Evolutionary conservation across 2,797 vertebrate genomes (phyloP).

Genomic region (Peromyscus nudipes): DNA sequence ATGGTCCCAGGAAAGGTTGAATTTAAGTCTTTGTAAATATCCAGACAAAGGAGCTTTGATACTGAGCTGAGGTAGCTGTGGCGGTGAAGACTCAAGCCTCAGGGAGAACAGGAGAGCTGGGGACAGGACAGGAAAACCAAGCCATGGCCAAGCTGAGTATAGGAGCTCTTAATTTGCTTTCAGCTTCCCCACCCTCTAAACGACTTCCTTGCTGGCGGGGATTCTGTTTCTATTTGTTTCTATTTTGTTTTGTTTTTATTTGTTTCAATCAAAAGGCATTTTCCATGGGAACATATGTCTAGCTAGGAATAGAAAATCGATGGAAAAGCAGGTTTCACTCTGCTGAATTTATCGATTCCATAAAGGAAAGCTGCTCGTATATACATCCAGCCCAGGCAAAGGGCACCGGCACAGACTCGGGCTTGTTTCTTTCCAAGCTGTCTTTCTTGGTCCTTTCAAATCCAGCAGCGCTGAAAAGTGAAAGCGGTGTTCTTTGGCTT

Average conservation of each 20-base stretch:
- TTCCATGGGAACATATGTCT: constrained; percentile 67
- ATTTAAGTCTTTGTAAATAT: constrained; percentile 23
- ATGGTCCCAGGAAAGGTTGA: not conserved
- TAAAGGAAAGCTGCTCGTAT: constrained; percentile 43
- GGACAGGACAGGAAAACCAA: not conserved
- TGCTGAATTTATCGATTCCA: constrained; percentile 62
- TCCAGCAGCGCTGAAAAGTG: constrained; percentile 62
- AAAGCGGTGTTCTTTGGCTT: constrained; percentile 73
- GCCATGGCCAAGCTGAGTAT: not conserved
- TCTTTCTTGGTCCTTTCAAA: constrained; percentile 70
- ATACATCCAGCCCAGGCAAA: constrained; percentile 54
- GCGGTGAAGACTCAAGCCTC: not conserved
- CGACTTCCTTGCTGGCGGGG: not conserved
- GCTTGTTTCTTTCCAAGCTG: constrained; percentile 67
- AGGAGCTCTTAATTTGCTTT: constrained; percentile 33
- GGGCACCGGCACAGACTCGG: not conserved
- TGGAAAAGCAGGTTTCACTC: constrained; percentile 67
- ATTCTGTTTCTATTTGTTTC: constrained; percentile 55
- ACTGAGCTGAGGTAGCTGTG: not conserved
- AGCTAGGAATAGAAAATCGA: constrained; percentile 68
- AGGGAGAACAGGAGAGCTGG: not conserved
- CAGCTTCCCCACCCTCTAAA: not conserved
- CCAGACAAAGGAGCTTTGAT: not conserved
- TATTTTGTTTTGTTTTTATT: constrained; percentile 59
- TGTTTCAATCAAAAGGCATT: constrained; percentile 63